Percentiles rank a stretch among this genome's conserved stretches.
phyloP scores from a whole-genome alignment of 2,797 vertebrate genomes.

The Bucorvus abyssinicus region DNA sequence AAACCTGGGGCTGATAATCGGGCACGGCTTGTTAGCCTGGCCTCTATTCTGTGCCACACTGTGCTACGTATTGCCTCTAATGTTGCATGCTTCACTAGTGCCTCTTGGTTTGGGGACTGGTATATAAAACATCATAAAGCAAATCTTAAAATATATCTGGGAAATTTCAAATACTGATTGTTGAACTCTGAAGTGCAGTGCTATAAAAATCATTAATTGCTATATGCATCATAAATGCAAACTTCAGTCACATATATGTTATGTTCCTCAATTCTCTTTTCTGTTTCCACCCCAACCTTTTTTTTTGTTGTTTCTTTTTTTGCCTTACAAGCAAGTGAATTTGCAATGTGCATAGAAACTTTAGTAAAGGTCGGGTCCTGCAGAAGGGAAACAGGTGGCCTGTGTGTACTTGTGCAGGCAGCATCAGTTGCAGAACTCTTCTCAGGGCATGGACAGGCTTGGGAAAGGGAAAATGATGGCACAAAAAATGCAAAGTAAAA shows the following conservation, averaged over 20 bases:
- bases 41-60: not conserved
- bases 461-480: not conserved
- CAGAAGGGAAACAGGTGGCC: not conserved
- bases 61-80: rapidly evolving
- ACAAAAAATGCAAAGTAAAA: not conserved
- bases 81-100: not conserved
- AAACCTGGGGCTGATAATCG: not conserved
- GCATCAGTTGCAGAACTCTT: not conserved
- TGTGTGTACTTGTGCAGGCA: not conserved
- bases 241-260: not conserved
- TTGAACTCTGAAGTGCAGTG: not conserved
- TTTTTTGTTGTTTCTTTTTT: not conserved
- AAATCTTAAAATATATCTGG: not conserved
- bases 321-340: not conserved
- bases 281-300: not conserved
- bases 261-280: not conserved
- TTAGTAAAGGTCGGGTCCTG: not conserved
- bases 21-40: not conserved
- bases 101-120: not conserved
- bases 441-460: not conserved
- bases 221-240: not conserved
- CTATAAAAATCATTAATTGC: not conserved
- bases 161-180: not conserved
- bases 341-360: not conserved
- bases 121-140: not conserved